Evolutionary conservation across 2,888 invertebrate genomes (phyloP), one percentile per base, ranked within the genome.

Genomic region (Andrena flavipes): DNA sequence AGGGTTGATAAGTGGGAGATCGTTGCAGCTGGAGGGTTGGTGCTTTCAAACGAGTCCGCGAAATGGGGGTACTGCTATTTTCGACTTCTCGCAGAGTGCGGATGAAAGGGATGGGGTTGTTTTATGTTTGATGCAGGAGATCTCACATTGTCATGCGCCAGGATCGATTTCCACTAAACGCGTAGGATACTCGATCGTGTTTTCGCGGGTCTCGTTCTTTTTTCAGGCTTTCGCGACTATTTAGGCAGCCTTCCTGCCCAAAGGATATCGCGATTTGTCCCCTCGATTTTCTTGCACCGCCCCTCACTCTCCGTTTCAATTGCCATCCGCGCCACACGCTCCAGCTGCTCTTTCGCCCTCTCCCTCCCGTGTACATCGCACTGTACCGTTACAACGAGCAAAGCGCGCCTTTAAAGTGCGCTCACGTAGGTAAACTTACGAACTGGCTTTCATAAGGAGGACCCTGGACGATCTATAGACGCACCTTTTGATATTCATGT

Each of bases 341-440:
- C 69, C 70, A 54, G 71, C n/a, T 65, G 49, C 49, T 64, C 67
- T 67, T 54, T 59, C 64, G 62, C 49, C 63, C 69, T 65, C 30
- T 60, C 63, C 51, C 33, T 68, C 35, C 62, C 56, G 56, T 59
- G 70, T 48, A 62, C 73, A 76, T 68, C 73, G 73, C 68, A 60
- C 72, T 82, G 77, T 84, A 87, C 89, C 89, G 88, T 88, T 88
- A 88, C 65, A 76, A 56, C 71, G 74, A 69, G 82, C 69, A 67
- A 76, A 70, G 79, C 70, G 73, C 51, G 35, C 71, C 74, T 88
- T 87, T 82, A 74, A 83, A 86, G 84, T 88, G 84, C 79, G 81
- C 77, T 88, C 87, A 86, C 87, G 87, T 88, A 87, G 76, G 76
- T 86, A 88, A 88, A 88, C 88, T 83, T 81, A 83, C 81, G 80